Conservation (phyloP, 1,140 invertebrate genomes). For the Drosophila mojavensis region DNA sequence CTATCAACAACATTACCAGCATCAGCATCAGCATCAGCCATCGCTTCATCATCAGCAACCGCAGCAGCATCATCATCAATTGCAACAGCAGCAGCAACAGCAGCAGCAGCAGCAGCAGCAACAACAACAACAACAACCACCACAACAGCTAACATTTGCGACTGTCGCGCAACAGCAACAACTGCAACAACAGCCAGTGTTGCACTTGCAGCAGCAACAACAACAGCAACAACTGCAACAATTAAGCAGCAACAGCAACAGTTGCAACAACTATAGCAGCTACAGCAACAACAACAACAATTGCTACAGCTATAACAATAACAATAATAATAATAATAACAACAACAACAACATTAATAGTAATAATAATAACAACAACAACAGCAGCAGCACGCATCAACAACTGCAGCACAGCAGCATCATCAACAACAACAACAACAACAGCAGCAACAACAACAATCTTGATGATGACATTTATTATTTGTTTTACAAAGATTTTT, state of each 20-base stretch:
- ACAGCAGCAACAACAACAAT: slow-evolving; percentile 68
- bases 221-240: slow-evolving; percentile 17
- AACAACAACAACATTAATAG: slow-evolving; percentile 56
- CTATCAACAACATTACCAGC: slow-evolving; percentile 74
- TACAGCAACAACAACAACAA: slow-evolving; percentile 47
- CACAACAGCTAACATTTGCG: slow-evolving; percentile 23
- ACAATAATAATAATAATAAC: slow-evolving; percentile 51
- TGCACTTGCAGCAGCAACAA: slow-evolving; percentile 45
- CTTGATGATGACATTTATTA: slow-evolving; percentile 77
- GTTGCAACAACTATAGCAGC: slow-evolving; percentile 37
- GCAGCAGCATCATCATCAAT: slow-evolving; percentile 36
- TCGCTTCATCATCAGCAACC: slow-evolving; percentile 40
- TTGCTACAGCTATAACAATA: slow-evolving; percentile 36
- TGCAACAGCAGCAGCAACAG: slow-evolving; percentile 36
- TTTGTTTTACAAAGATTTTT: slow-evolving; percentile 82
- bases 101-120: slow-evolving; percentile 21
- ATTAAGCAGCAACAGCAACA: slow-evolving; percentile 1
- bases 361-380: slow-evolving; percentile 60
- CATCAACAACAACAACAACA: slow-evolving; percentile 64
- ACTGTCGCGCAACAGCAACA: slow-evolving; percentile 36
- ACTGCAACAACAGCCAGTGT: slow-evolving; percentile 37
- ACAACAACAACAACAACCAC: slow-evolving; percentile 13
- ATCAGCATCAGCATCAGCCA: slow-evolving; percentile 38
- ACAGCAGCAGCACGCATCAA: slow-evolving; percentile 61
- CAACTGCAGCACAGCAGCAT: slow-evolving; percentile 52